Base-by-base conservation (phyloP, 2,888 invertebrate species). In the Nesidiocoris tenuis region DNA sequence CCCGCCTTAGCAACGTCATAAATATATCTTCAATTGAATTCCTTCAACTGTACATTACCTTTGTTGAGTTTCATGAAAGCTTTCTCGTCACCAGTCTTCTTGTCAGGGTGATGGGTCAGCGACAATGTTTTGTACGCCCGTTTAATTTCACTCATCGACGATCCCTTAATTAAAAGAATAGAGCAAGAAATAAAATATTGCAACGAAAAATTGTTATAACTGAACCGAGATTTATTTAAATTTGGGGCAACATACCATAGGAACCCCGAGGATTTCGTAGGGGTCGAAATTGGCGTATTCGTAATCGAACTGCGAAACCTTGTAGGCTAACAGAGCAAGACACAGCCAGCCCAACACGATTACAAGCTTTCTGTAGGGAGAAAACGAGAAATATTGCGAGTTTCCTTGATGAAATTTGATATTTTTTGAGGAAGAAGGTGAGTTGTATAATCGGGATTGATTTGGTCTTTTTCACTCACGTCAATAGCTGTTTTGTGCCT, bases 231-330 rank as follows among this genome's bases (percentile, higher is more conserved):
- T n/a, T n/a, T n/a, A n/a, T 16, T 12, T 0, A 18, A 0, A 77
- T 17, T 39, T 18, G 23, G 1, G 17, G 5, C 9, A 56, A 67
- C 70, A 23, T 16, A 90, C 90, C 78, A 92, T 87, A 74, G 96
- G 93, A 79, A 99, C 88, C 65, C 92, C 93, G 77, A 99, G 87
- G 82, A 99, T 98, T 83, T 95, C 94, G 86, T 95, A 99, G 0
- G 99, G 99, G 87, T 99, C 98, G 86, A 98, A 99, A 84, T 98
- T 98, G 5, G 95, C 94, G 90, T 96, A 95, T 86, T 98, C 98
- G 85, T 96, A 95, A 83, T 99, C 97, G 86, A 98, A 95, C 84
- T 96, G 95, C 0, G 96, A 96, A 55, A 95, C 94, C 86, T 95
- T 94, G 83, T 95, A 95, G 0, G 94, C 92, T 81, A 95, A 85